Evolutionary conservation across 1,140 invertebrate genomes (phyloP), one percentile per base, ranked within the genome.

Genomic region (Macrocentrus cingulum): DNA sequence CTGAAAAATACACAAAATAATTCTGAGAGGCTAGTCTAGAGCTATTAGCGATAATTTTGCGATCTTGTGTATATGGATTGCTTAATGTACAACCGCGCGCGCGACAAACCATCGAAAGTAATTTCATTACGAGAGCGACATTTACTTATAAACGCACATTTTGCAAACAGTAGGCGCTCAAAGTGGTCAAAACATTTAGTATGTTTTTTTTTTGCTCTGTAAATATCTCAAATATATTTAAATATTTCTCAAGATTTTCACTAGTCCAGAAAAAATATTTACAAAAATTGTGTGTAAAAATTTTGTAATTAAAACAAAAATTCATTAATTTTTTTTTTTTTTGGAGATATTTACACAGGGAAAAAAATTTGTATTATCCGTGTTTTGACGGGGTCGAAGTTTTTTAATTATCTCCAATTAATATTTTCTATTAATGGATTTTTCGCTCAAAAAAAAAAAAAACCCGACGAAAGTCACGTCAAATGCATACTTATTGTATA

Each of bases 81-180:
- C 36, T 13, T 11, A 34, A 8, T 39, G 36, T 39, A 39, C 36
- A 39, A 39, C 36, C 36, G 36, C n/a, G n/a, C n/a, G n/a, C n/a
- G n/a, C 36, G 36, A 39, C 15, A 20, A 48, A 22, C n/a, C 45
- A 48, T 48, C 20, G 22, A 48, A 48, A 48, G 45, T 48, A 48
- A 48, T 48, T 23, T 25, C 7, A 23, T 48, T 25, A 23, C 29
- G 44, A 48, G n/a, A 48, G 11, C 22, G 11, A 23, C 11, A 11
- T 23, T 29, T 23, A 20, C n/a, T 48, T 11, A 4, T 48, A n/a
- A 25, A 48, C 45, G 45, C 45, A 20, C 45, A 48, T 20, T 48
- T 48, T 48, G 19, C 4, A 13, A 2, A 23, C 6, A 13, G 29
- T 48, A n/a, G n/a, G n/a, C n/a, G n/a, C n/a, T n/a, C n/a, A n/a